Conservation (phyloP, 2,888 invertebrate genomes). For the Ophion obscuratus region DNA sequence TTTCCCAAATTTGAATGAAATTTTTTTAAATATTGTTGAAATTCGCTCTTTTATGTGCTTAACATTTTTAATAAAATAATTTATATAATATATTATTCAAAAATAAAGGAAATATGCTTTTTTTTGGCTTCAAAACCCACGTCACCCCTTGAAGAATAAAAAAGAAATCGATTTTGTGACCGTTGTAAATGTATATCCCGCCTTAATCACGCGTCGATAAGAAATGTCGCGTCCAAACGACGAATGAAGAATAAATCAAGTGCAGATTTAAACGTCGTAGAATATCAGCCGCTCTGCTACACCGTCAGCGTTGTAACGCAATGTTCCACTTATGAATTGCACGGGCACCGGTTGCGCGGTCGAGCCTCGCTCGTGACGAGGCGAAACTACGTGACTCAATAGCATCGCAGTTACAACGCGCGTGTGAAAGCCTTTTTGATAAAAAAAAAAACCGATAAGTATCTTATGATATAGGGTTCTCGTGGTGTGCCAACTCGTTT, state of each 20-base stretch:
- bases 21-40: too few species aligned
- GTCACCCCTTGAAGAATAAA: too few species aligned
- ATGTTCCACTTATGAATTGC: not conserved
- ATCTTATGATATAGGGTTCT: slow-evolving; percentile 37
- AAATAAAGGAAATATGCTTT: too few species aligned
- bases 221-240: not conserved
- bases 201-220: not conserved
- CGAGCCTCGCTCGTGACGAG: slow-evolving; percentile 20
- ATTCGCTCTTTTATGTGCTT: too few species aligned
- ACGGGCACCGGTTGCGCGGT: not conserved
- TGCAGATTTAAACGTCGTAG: not conserved
- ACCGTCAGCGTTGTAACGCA: not conserved
- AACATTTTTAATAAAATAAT: too few species aligned
- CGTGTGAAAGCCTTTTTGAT: slow-evolving; percentile 61
- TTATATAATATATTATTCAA: too few species aligned
- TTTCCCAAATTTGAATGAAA: too few species aligned
- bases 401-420: slow-evolving; percentile 49
- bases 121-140: too few species aligned
- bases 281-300: not conserved
- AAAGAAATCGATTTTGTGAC: too few species aligned
- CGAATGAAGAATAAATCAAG: not conserved
- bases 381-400: slow-evolving; percentile 49
- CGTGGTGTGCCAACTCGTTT: not conserved
- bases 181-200: too few species aligned
- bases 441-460: slow-evolving; percentile 54